Percentiles rank a stretch among this genome's conserved stretches.
Conservation (phyloP, 2,888 invertebrate species). For the Sympetrum striolatum region DNA sequence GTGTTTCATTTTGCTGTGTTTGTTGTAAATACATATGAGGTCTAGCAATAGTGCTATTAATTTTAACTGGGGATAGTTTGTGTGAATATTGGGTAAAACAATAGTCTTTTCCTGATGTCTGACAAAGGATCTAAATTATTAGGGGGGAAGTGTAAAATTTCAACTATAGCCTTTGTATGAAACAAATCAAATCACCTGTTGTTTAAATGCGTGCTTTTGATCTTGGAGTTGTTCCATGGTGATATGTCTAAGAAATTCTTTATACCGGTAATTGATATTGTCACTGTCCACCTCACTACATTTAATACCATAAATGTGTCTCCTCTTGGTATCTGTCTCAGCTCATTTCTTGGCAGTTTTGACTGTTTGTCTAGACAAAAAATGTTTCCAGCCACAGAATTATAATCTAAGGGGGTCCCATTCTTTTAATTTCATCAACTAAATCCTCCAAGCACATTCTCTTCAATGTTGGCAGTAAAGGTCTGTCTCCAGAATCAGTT, state of each 20-base stretch:
- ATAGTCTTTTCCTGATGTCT: constrained; percentile 15
- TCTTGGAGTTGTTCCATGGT: constrained; percentile 32
- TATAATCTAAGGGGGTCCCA: background rate
- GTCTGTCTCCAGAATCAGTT: constrained; percentile 25
- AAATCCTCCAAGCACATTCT: constrained; percentile 4
- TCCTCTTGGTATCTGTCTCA: constrained; percentile 3
- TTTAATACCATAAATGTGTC: constrained; percentile 1
- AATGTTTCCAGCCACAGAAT: background rate
- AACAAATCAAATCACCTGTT: constrained; percentile 32
- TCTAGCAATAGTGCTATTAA: constrained; percentile 29
- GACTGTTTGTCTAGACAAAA: background rate
- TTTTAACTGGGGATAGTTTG: constrained; percentile 39
- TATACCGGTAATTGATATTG: constrained; percentile 27
- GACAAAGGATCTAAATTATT: constrained; percentile 4
- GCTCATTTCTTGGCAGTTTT: background rate
- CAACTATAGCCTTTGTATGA: constrained; percentile 12
- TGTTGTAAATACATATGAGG: constrained; percentile 39
- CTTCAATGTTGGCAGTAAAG: background rate
- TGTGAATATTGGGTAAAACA: constrained; percentile 34
- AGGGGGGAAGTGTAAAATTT: background rate
- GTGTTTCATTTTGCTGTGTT: constrained; percentile 40
- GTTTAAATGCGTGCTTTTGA: constrained; percentile 33
- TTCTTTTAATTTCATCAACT: background rate
- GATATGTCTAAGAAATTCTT: constrained; percentile 38
- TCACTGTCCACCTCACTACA: constrained; percentile 27